Conservation (phyloP, 2,888 invertebrate genomes). For the Drosophila putrida region DNA sequence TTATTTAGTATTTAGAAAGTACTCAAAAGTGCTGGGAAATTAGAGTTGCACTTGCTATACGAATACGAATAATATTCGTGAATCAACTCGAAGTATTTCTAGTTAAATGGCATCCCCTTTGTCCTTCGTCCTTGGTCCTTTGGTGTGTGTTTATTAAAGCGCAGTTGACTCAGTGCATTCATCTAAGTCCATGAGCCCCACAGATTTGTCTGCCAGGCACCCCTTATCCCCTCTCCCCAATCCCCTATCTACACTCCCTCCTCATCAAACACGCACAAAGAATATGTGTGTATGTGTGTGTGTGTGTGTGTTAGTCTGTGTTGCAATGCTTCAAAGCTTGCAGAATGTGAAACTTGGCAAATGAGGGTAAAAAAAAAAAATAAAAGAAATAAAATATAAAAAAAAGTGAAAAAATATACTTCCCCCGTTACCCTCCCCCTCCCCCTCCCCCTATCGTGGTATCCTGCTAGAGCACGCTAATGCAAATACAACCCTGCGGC, state of each 20-base stretch:
- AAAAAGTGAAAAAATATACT: constrained; percentile 10
- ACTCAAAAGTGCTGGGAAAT: background rate
- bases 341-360: constrained; percentile 50
- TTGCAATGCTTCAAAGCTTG: constrained; percentile 59
- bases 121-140: too few species aligned
- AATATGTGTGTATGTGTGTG: constrained; percentile 22
- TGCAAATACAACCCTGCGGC: constrained; percentile 82
- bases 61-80: background rate
- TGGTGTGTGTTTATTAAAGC: constrained; percentile 35
- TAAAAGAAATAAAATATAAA: constrained; percentile 19
- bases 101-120: too few species aligned
- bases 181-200: constrained; percentile 30
- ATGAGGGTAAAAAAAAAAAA: constrained; percentile 51
- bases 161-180: constrained; percentile 30
- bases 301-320: constrained; percentile 23
- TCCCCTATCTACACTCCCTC: background rate
- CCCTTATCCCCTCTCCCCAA: too few species aligned
- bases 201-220: constrained; percentile 39
- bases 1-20: too few species aligned
- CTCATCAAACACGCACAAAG: background rate
- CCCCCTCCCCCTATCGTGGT: too few species aligned
- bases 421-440: background rate
- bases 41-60: background rate
- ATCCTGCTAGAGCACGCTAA: constrained; percentile 55
- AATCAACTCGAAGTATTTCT: background rate